Base-by-base conservation (phyloP, 2,888 invertebrate genomes). In the Darwinula stevensoni region DNA sequence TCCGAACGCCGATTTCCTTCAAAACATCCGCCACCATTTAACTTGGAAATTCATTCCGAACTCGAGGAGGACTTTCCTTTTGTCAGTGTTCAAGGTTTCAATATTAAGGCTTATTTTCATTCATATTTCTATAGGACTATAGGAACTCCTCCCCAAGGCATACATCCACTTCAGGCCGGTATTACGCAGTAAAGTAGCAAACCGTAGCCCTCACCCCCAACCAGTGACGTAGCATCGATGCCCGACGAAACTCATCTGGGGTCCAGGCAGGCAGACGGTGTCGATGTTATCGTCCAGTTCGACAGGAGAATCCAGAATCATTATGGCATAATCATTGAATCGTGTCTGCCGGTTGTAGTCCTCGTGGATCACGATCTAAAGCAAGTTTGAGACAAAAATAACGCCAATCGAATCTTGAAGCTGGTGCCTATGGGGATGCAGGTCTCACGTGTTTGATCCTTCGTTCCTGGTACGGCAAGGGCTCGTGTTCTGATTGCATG, bases 141-240 rank as follows among this genome's bases (percentile, higher is more conserved):
- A 18, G 6, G 6, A 9, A 9, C 22, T 9, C 6, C 22, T n/a
- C 22, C 6, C 48, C 36, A 53, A 53, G 2, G 51, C 47, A 30
- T 45, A 43, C n/a, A n/a, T n/a, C n/a, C n/a, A n/a, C n/a, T n/a
- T n/a, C n/a, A n/a, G n/a, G n/a, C n/a, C n/a, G n/a, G n/a, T n/a
- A n/a, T n/a, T n/a, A n/a, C n/a, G n/a, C n/a, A n/a, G n/a, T n/a
- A n/a, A n/a, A n/a, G n/a, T n/a, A n/a, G n/a, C n/a, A n/a, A n/a
- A n/a, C n/a, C n/a, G n/a, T n/a, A n/a, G n/a, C n/a, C 22, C 58
- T 47, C 71, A 71, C 16, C 72, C 72, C 72, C 72, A 73, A 3
- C 73, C 73, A 14, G 64, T 63, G 2, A 68, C 70, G 36, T 62
- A 57, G 47, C 74, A 73, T 6, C 57, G 45, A 1, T 56, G 48